Evolutionary conservation across 1,140 invertebrate genomes (phyloP).

Genomic region (Megalopta genalis): DNA sequence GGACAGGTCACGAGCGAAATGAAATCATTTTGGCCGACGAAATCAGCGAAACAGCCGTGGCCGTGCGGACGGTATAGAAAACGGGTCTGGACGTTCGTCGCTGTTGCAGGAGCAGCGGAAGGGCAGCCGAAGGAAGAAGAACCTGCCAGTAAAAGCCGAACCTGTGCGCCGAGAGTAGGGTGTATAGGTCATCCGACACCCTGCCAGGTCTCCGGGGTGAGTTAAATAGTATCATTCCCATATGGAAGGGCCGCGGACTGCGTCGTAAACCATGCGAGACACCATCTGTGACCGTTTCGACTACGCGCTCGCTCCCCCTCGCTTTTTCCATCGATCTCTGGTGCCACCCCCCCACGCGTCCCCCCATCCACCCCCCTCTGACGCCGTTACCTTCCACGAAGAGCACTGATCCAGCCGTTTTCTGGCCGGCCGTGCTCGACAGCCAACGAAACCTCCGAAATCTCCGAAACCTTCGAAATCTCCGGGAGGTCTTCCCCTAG

Average conservation of each 20-base stretch:
- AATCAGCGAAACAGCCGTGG: too few relatives aligned
- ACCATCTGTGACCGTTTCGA: constrained; percentile 69
- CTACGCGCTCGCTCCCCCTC: constrained; percentile 20
- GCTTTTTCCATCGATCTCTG: constrained; percentile 59
- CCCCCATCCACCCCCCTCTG: not conserved
- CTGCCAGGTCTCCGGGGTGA: constrained; percentile 58
- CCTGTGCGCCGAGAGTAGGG: not conserved
- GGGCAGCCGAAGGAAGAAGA: not conserved
- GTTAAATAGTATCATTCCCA: constrained; percentile 67
- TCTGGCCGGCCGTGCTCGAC: not conserved
- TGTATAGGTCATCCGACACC: constrained; percentile 60
- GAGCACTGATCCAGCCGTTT: constrained; percentile 24
- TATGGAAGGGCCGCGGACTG: constrained; percentile 55
- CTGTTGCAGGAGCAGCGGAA: not conserved
- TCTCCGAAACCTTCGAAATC: constrained; percentile 47
- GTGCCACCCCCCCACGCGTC: not conserved
- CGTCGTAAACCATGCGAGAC: constrained; percentile 64
- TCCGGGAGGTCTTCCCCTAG: constrained; percentile 68
- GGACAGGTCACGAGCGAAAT: too few relatives aligned
- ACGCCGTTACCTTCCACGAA: constrained; percentile 33
- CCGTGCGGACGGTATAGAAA: not conserved
- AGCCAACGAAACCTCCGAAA: constrained; percentile 36
- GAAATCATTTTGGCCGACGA: too few relatives aligned
- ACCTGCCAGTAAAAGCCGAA: constrained; percentile 33
- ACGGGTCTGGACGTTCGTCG: not conserved